Conservation (phyloP, 1,140 invertebrate species). For the Drosophila pallidifrons region DNA sequence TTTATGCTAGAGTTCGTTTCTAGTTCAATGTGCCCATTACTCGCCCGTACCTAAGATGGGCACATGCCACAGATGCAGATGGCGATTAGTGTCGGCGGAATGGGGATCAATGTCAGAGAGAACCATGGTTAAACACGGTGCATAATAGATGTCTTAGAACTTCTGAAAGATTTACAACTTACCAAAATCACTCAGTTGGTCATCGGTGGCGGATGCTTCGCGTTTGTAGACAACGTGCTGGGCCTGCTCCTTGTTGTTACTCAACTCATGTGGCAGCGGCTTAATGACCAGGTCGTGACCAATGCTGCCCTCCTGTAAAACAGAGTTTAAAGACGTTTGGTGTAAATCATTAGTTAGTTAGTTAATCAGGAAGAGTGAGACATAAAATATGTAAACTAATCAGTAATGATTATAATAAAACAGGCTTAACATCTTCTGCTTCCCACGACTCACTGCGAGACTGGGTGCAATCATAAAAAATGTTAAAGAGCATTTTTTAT, state of each 20-base stretch:
- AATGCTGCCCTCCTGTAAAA: conserved; percentile 94
- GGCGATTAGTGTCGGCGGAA: conserved; percentile 22
- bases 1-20: conserved; percentile 60
- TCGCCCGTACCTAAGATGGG: conserved; percentile 9
- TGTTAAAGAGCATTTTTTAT: background rate
- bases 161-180: conserved; percentile 62
- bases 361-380: conserved; percentile 20
- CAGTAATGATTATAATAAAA: background rate
- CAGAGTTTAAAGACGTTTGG: background rate
- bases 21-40: conserved; percentile 78
- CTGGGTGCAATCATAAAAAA: background rate
- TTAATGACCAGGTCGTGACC: conserved; percentile 94
- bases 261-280: conserved; percentile 89
- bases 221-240: conserved; percentile 89
- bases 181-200: conserved; percentile 90
- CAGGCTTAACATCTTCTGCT: background rate
- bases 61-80: conserved; percentile 13
- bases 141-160: conserved; percentile 9
- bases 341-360: background rate
- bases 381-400: conserved; percentile 11
- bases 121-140: background rate
- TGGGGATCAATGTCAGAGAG: conserved; percentile 30
- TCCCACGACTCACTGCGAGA: background rate
- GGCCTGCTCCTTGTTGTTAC: conserved; percentile 85
- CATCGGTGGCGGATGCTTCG: conserved; percentile 84